Conservation (phyloP, 2,797 vertebrate genomes). For the Aulostomus chinensis region DNA sequence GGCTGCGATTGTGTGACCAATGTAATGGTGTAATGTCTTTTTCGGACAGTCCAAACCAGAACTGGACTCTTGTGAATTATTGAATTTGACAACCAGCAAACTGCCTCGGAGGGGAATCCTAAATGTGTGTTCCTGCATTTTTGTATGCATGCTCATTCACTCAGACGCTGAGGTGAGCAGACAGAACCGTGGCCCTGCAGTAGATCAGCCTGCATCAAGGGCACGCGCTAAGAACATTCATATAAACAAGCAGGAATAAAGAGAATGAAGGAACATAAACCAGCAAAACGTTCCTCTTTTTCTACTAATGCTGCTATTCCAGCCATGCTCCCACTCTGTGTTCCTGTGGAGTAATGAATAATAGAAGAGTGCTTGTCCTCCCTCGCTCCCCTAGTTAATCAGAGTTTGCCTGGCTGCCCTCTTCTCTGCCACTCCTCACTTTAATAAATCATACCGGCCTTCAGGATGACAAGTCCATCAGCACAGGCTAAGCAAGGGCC, state of each 20-base stretch:
- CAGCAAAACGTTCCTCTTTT: conserved; percentile 13
- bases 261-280: background rate
- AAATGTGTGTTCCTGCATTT: background rate
- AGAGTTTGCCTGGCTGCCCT: conserved; percentile 77
- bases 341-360: conserved; percentile 50
- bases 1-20: background rate
- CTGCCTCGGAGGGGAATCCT: conserved; percentile 31
- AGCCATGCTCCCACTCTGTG: conserved; percentile 37
- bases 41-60: conserved; percentile 11
- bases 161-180: conserved; percentile 44
- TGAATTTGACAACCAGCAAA: conserved; percentile 43
- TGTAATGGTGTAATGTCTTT: background rate
- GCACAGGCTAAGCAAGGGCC: conserved; percentile 35
- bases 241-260: background rate
- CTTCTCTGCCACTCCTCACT: conserved; percentile 63
- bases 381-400: conserved; percentile 77
- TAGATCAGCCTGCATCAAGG: conserved; percentile 9
- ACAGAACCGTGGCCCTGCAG: conserved; percentile 39
- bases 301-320: conserved; percentile 22
- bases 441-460: conserved; percentile 82
- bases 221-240: no score
- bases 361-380: conserved; percentile 80
- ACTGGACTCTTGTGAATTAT: conserved; percentile 5
- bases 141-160: background rate
- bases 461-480: conserved; percentile 62